These are phyloP conservation scores for Eledona agricola DNA, from an alignment of 2,888 invertebrate genomes.

Conservation along the genomic window DNA sequence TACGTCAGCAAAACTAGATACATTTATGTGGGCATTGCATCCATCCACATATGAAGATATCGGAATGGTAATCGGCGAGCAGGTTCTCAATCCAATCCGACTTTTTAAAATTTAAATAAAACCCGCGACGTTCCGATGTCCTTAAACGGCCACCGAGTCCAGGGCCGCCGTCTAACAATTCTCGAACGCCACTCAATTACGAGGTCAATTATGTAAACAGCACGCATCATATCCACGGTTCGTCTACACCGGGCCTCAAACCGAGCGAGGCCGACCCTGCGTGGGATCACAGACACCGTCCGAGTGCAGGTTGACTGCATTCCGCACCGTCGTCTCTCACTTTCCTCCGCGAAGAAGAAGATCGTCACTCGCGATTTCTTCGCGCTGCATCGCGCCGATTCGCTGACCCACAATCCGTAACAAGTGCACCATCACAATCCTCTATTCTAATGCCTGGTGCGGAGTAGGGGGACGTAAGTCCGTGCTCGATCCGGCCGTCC, in stretches of 20 bases:
- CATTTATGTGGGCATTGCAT: no score
- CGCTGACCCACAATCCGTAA: slow-evolving; percentile 42
- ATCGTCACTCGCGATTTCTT: slow-evolving; percentile 37
- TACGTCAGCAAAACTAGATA: no score
- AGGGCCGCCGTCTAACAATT: no score
- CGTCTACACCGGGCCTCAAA: no score
- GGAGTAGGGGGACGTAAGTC: slow-evolving; percentile 35
- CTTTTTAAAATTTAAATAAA: slow-evolving; percentile 29
- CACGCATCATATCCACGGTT: no score
- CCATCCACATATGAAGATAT: no score
- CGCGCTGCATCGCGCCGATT: slow-evolving; percentile 35
- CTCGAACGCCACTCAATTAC: no score
- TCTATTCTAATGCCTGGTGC: slow-evolving; percentile 33
- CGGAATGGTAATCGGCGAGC: no score
- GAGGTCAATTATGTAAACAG: no score
- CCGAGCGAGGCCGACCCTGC: not conserved
- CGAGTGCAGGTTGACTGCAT: slow-evolving; percentile 47
- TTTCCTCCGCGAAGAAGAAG: slow-evolving; percentile 31
- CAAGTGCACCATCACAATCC: slow-evolving; percentile 38
- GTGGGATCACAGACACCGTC: slow-evolving; percentile 13
- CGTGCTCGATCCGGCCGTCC: slow-evolving; percentile 29
- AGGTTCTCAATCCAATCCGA: no score
- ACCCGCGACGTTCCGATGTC: slow-evolving; percentile 5
- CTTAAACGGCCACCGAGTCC: slow-evolving; percentile 17
- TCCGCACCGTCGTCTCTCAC: slow-evolving; percentile 37